Evolutionary conservation across 2,113 vertebrate species (phyloP).

Genomic region (Hystrix cristata): DNA sequence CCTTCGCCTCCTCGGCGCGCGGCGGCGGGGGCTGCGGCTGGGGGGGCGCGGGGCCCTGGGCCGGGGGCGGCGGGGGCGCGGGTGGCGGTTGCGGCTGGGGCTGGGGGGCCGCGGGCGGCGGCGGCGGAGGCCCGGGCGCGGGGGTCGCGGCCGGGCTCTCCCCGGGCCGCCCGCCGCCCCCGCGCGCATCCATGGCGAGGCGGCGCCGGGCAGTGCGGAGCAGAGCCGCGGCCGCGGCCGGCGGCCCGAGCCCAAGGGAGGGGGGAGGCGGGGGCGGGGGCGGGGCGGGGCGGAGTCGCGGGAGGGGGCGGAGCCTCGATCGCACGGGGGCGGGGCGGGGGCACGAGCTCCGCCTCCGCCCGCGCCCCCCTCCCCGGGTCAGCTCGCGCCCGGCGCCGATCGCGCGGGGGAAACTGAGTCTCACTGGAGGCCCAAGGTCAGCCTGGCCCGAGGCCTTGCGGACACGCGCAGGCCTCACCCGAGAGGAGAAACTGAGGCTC

Average conservation of each 20-base stretch:
- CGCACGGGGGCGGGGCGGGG: slow-evolving; percentile 75
- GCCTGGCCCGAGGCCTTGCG: neutral
- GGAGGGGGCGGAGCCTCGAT: slow-evolving; percentile 90
- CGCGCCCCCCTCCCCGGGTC: neutral
- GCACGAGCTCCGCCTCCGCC: slow-evolving; percentile 45
- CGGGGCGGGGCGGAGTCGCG: slow-evolving; percentile 47
- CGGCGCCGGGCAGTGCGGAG: slow-evolving; percentile 84
- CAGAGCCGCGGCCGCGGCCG: slow-evolving; percentile 80
- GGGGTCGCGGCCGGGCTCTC: slow-evolving; percentile 89
- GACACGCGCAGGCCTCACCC: neutral
- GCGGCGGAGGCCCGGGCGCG: slow-evolving; percentile 80
- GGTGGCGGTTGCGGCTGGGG: slow-evolving; percentile 81
- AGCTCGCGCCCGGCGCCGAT: too few relatives aligned
- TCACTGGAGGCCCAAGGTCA: slow-evolving; percentile 50
- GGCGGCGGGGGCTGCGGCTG: slow-evolving; percentile 81
- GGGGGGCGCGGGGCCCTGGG: slow-evolving; percentile 71
- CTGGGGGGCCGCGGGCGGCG: slow-evolving; percentile 76
- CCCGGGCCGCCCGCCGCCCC: slow-evolving; percentile 83
- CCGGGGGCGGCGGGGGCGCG: slow-evolving; percentile 78
- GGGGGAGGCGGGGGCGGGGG: slow-evolving; percentile 72
- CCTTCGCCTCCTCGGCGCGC: slow-evolving; percentile 82
- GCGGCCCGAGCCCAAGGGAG: slow-evolving; percentile 76
- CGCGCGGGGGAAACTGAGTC: slow-evolving; percentile 44
- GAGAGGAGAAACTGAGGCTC: slow-evolving; percentile 63
- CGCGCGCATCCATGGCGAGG: slow-evolving; percentile 85